Evolutionary conservation across 1,140 invertebrate genomes (phyloP).

Genomic region (Lepidurus apus): DNA sequence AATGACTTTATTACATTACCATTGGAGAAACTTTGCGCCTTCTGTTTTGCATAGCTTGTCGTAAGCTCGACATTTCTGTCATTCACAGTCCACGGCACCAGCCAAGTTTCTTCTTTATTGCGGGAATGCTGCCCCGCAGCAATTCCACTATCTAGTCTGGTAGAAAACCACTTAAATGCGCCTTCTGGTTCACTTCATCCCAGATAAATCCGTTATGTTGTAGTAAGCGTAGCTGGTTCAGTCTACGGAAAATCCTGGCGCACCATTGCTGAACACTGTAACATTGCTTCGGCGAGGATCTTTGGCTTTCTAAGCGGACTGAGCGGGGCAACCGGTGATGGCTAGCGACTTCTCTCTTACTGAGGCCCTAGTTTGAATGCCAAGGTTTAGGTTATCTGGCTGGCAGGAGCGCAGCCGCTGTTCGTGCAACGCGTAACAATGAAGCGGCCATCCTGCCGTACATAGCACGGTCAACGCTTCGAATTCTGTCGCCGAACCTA

Average conservation of each 20-base stretch:
- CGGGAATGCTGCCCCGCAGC: background rate
- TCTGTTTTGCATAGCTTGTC: conserved; percentile 19
- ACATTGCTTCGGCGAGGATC: background rate
- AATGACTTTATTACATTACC: conserved; percentile 11
- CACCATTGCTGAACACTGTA: background rate
- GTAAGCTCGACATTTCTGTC: conserved; percentile 13
- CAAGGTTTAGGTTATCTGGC: conserved; percentile 3
- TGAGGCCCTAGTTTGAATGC: background rate
- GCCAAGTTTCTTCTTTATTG: background rate
- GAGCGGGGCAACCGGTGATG: background rate
- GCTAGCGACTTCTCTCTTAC: conserved; percentile 13
- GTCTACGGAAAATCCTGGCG: background rate
- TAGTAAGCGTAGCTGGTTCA: background rate
- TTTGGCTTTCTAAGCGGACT: background rate
- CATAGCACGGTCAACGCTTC: conserved; percentile 1
- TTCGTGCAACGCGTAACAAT: background rate
- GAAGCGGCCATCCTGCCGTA: background rate
- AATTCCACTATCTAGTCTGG: background rate
- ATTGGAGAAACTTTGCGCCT: conserved; percentile 9
- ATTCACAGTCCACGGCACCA: conserved; percentile 3
- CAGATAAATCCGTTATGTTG: background rate
- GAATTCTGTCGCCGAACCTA: background rate
- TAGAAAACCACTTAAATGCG: conserved; percentile 5
- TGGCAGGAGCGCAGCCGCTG: background rate
- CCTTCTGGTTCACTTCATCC: background rate